Percentiles rank a stretch among this genome's conserved stretches.
Evolutionary conservation across 2,113 vertebrate species (phyloP).

Genomic region (Vimba vimba): DNA sequence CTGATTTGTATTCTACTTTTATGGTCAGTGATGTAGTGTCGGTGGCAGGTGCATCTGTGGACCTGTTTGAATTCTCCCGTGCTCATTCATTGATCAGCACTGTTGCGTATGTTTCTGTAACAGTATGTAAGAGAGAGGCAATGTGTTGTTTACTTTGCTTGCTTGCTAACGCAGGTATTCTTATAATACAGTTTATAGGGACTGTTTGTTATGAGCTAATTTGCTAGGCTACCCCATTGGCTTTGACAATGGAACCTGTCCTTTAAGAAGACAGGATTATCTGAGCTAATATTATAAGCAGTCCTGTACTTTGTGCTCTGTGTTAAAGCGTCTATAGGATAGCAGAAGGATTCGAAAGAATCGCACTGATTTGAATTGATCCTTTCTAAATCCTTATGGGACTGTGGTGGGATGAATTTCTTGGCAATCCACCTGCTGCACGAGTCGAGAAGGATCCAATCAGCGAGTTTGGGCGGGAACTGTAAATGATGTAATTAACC

Average conservation of each 20-base stretch:
- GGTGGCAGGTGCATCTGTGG: conserved; percentile 49
- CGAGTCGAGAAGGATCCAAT: conserved; percentile 48
- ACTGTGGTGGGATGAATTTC: conserved; percentile 15
- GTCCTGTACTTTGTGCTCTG: background rate
- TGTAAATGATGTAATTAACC: background rate
- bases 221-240: conserved; percentile 30
- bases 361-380: conserved; percentile 14
- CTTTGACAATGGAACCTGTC: conserved; percentile 6
- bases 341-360: background rate
- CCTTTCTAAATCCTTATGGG: conserved; percentile 1
- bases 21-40: background rate
- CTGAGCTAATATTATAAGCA: background rate
- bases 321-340: background rate
- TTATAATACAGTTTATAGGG: background rate
- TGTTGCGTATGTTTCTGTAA: background rate
- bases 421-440: conserved; percentile 40
- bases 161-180: background rate
- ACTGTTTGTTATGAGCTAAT: conserved; percentile 17
- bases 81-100: background rate
- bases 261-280: background rate
- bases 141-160: conserved; percentile 13
- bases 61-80: conserved; percentile 55
- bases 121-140: background rate
- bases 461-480: conserved; percentile 53
- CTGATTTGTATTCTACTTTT: conserved; percentile 4